Conservation (phyloP, 2,113 vertebrate genomes). For the Microtus ochrogaster region DNA sequence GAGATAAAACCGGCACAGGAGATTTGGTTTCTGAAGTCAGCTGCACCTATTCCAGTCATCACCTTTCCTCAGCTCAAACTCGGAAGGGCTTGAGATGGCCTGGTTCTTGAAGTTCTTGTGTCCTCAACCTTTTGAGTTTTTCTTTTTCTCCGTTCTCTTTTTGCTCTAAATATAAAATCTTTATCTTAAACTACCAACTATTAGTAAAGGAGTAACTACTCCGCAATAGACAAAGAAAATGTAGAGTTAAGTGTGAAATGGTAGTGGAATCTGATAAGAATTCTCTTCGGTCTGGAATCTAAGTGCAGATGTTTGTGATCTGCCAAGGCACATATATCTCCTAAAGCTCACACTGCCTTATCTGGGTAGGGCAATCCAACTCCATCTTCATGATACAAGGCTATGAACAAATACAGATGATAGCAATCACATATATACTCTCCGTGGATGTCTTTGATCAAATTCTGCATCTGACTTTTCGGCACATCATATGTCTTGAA, state of each 20-base stretch:
- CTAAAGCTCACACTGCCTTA: background rate
- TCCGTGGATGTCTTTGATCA: background rate
- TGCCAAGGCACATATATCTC: background rate
- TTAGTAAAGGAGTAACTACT: background rate
- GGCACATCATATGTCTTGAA: background rate
- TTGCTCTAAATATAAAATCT: background rate
- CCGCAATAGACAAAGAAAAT: background rate
- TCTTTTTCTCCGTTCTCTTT: background rate
- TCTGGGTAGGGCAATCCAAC: background rate
- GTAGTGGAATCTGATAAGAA: background rate
- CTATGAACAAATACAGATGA: background rate
- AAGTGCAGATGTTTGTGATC: background rate
- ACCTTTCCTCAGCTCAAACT: background rate
- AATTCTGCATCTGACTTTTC: background rate
- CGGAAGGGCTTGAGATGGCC: no score
- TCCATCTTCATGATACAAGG: background rate
- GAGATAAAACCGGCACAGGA: background rate
- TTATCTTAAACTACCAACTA: background rate
- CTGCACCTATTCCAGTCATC: background rate
- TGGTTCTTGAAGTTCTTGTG: background rate
- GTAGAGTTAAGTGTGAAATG: background rate
- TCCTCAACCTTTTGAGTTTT: background rate
- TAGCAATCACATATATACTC: background rate
- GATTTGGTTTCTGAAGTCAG: background rate
- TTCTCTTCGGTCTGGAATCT: background rate